phyloP scores from a whole-genome alignment of 2,797 vertebrate species.

The Micromesistius poutassou region DNA sequence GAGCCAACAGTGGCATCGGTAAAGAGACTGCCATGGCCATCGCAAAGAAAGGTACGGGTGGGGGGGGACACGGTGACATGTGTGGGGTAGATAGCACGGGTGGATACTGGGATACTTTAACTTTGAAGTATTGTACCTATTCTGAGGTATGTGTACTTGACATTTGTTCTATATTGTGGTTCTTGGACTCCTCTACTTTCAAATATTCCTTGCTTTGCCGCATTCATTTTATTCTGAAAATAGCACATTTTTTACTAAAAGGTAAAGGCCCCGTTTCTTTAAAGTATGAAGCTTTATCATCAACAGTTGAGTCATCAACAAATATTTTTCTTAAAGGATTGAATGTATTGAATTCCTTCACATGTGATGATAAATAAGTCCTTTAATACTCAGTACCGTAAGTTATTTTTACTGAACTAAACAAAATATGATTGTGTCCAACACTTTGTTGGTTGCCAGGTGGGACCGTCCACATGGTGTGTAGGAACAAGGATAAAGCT shows the following conservation, averaged over 20 bases:
- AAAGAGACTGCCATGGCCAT: conserved; percentile 67
- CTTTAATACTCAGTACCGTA: background rate
- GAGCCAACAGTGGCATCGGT: conserved; percentile 75
- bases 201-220: background rate
- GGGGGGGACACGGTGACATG: background rate
- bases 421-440: background rate
- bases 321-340: background rate
- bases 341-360: conserved; percentile 3
- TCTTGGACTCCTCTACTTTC: background rate
- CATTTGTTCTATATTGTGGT: background rate
- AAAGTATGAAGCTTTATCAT: background rate
- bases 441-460: conserved; percentile 45
- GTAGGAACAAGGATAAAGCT: conserved; percentile 70
- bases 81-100: background rate
- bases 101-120: background rate
- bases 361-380: background rate
- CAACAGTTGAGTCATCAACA: background rate
- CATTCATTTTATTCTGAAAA: background rate
- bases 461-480: conserved; percentile 73
- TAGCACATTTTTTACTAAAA: background rate
- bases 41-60: conserved; percentile 76
- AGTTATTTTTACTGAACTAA: background rate
- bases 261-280: background rate
- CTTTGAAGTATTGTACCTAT: background rate
- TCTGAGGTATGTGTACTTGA: background rate